Percentiles rank a stretch among this genome's conserved stretches.
Evolutionary conservation across 1,140 invertebrate species (phyloP).

Genomic region (Theocolax elegans): DNA sequence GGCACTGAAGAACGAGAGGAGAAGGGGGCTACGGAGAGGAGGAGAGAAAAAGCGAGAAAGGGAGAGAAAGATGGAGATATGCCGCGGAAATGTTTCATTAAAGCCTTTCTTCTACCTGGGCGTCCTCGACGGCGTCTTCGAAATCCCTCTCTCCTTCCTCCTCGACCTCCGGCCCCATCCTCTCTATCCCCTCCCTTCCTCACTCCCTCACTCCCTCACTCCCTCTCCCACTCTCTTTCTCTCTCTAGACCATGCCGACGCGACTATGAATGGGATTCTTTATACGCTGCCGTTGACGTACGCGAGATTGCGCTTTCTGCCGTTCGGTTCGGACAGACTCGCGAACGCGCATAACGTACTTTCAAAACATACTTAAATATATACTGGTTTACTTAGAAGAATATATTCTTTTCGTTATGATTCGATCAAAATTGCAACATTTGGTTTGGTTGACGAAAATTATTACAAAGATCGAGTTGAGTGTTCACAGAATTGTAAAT

Average conservation of each 20-base stretch:
- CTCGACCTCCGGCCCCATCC: not conserved
- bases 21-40: slow-evolving; percentile 16
- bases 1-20: slow-evolving; percentile 32
- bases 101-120: slow-evolving; percentile 15
- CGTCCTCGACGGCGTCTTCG: too few species aligned
- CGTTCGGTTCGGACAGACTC: not conserved
- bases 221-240: too few species aligned
- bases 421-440: too few species aligned
- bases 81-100: slow-evolving; percentile 16
- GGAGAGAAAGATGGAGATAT: too few species aligned
- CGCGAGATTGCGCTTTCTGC: not conserved
- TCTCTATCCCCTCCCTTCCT: too few species aligned
- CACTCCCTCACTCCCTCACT: too few species aligned
- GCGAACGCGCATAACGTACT: not conserved
- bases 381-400: too few species aligned
- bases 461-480: too few species aligned
- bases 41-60: not conserved
- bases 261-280: slow-evolving; percentile 35
- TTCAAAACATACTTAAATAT: too few species aligned
- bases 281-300: not conserved
- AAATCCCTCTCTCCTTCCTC: slow-evolving; percentile 7
- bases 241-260: not conserved
- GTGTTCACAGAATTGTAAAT: too few species aligned
- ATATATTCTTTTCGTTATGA: too few species aligned
- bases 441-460: too few species aligned